Evolutionary conservation across 1,140 invertebrate species (phyloP).

Genomic region (Hyposmocoma kahamanoa): DNA sequence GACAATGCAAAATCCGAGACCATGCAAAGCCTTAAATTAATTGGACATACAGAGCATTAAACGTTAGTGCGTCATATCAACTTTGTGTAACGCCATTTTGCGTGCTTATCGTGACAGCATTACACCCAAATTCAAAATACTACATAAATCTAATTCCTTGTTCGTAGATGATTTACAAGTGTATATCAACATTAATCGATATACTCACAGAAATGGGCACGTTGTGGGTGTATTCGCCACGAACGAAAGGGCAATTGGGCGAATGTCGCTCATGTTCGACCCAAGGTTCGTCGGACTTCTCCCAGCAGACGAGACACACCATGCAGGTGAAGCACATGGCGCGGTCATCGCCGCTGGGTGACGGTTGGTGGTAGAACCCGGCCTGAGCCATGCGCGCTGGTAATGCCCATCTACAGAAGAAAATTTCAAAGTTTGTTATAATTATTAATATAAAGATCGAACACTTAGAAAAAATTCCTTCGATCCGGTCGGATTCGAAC

Average conservation of each 20-base stretch:
- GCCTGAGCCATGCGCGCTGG: slow-evolving; percentile 97
- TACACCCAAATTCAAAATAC: not conserved
- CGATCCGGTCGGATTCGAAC: too few relatives aligned
- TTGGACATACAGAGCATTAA: too few relatives aligned
- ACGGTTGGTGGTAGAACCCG: slow-evolving; percentile 96
- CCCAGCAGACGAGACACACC: slow-evolving; percentile 95
- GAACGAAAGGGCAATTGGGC: slow-evolving; percentile 92
- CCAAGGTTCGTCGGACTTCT: slow-evolving; percentile 96
- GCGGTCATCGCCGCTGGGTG: slow-evolving; percentile 89
- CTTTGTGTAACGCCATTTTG: too few relatives aligned
- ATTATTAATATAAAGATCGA: too few relatives aligned
- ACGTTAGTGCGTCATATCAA: too few relatives aligned
- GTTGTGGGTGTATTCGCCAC: slow-evolving; percentile 96
- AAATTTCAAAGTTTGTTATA: too few relatives aligned
- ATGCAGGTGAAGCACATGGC: slow-evolving; percentile 97
- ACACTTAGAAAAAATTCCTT: too few relatives aligned
- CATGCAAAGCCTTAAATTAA: too few relatives aligned
- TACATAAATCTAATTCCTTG: slow-evolving; percentile 6
- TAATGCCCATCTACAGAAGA: slow-evolving; percentile 86
- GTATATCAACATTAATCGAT: too few relatives aligned
- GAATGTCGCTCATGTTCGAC: slow-evolving; percentile 96
- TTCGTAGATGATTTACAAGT: too few relatives aligned
- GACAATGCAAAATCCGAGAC: too few relatives aligned
- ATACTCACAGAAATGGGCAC: slow-evolving; percentile 84
- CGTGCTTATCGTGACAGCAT: too few relatives aligned